Base-by-base conservation (phyloP, 2,113 vertebrate species). In the Hylia prasina region DNA sequence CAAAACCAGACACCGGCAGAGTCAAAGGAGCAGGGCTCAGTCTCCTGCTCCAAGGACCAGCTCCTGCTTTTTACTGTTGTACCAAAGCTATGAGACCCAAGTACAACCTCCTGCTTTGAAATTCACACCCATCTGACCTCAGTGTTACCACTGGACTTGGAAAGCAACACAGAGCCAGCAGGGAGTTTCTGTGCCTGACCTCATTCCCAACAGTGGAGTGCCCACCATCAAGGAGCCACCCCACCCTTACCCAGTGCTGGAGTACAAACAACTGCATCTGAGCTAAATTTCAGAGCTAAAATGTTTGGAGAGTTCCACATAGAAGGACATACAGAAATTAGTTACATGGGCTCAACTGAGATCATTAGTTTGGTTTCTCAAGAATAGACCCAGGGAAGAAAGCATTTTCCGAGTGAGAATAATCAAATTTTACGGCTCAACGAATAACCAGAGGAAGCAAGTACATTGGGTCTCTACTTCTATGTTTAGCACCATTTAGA, bases 401-500 rank as follows among this genome's bases (percentile, higher is more conserved):
- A 87, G 57, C 6, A 2, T 58, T 51, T 90, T 60, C 81, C 3
- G 4, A 75, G 21, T 7, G 44, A 75, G 39, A 82, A 66, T 53
- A 30, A 70, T 54, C 37, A 40, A 51, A 33, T 37, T 53, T 89
- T 65, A 42, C 3, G 6, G 80, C 68, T 70, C 51, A 95, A 63
- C 0, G 0, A 91, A 82, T n/a, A 87, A 76, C 53, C n/a, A 48
- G 69, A 68, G 19, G 61, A 91, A 53, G 21, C 66, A 37, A 76
- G 13, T 6, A 19, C 44, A 16, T 25, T 31, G 16, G 7, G 50
- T 93, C 45, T 79, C 72, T 77, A 66, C 33, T 66, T 54, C 90
- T 72, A 22, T 22, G 25, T 53, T 93, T 68, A 87, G 84, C 78
- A 85, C 56, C 53, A n/a, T 40, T 65, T 53, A 76, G 44, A 90